Conservation (phyloP, 2,113 vertebrate species). For the Poecilia latipinna region DNA sequence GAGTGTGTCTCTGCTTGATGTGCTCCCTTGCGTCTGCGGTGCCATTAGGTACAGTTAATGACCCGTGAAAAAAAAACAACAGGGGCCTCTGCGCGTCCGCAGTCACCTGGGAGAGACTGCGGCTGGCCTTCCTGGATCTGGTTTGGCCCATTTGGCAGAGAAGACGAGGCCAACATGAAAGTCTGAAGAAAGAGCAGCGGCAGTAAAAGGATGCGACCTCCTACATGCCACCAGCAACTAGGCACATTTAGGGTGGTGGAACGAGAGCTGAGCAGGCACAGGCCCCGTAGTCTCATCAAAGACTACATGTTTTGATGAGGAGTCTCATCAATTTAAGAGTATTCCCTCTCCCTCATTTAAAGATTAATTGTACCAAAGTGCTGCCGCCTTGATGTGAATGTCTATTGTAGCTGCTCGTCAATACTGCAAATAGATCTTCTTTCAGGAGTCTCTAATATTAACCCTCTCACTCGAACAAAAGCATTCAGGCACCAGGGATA, state of each 20-base stretch:
- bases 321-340: constrained; percentile 65
- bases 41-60: constrained; percentile 74
- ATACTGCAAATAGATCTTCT: constrained; percentile 81
- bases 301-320: constrained; percentile 35
- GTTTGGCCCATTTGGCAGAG: constrained; percentile 39
- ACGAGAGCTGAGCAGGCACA: constrained; percentile 43
- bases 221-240: constrained; percentile 36
- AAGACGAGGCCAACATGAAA: constrained; percentile 7
- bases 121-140: constrained; percentile 33
- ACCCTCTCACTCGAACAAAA: constrained; percentile 50
- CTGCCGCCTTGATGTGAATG: constrained; percentile 77
- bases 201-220: constrained; percentile 47
- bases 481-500: constrained; percentile 65
- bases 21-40: constrained; percentile 63
- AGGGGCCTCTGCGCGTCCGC: constrained; percentile 57
- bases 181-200: constrained; percentile 29
- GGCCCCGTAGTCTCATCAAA: constrained; percentile 37
- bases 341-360: constrained; percentile 57
- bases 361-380: constrained; percentile 79
- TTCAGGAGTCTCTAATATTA: constrained; percentile 82
- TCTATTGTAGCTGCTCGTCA: constrained; percentile 76
- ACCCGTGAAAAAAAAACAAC: constrained; percentile 74
- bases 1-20: constrained; percentile 69
- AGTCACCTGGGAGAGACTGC: constrained; percentile 68
- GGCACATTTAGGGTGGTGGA: constrained; percentile 22